Base-by-base conservation (phyloP, 92 coral and sea anemone genomes). In the Porites divaricata region DNA sequence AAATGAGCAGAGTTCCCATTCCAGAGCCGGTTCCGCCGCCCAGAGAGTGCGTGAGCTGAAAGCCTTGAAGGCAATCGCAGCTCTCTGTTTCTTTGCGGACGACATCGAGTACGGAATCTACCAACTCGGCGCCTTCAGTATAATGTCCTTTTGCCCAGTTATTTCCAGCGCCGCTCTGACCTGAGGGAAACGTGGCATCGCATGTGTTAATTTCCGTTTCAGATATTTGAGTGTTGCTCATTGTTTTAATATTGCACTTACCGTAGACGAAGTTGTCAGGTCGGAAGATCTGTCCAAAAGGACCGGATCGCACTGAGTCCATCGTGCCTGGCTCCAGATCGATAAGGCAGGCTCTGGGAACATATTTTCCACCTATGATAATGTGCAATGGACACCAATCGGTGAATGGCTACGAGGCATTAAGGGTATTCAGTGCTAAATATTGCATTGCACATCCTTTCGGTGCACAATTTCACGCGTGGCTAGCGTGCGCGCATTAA, bases 131-230 rank as follows among this genome's bases (percentile, higher is more conserved):
- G 81, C 99, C 99, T 71, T 96, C 99, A 45, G 99, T 96, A 94
- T 96, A 96, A 85, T 96, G 99, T 20, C 99, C 99, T 84, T 96
- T 96, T 16, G 99, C 99, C 99, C 99, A 96, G 93, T 96, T 96
- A 73, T 96, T 96, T 72, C 99, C 99, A 70, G 99, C 99, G 25
- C 99, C 99, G 88, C 98, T 94, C 84, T 96, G 99, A 21, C 99
- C 99, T 96, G 70, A 63, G 56, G 54, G 58, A 80, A 54, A 54
- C 59, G 59, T 54, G 59, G 59, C 59, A 15, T 11, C 0, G 2
- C 2, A 0, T 54, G 59, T 54, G 59, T 54, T 54, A 54, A 11
- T 54, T 0, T 15, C 59, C 10, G 12, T 9, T 54, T 15, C 14
- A 54, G 59, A 54, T 54, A 12, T 11, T 13, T 54, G 59, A 1